Conservation (phyloP, 2,113 vertebrate species). For the Pygoscelis adeliae region DNA sequence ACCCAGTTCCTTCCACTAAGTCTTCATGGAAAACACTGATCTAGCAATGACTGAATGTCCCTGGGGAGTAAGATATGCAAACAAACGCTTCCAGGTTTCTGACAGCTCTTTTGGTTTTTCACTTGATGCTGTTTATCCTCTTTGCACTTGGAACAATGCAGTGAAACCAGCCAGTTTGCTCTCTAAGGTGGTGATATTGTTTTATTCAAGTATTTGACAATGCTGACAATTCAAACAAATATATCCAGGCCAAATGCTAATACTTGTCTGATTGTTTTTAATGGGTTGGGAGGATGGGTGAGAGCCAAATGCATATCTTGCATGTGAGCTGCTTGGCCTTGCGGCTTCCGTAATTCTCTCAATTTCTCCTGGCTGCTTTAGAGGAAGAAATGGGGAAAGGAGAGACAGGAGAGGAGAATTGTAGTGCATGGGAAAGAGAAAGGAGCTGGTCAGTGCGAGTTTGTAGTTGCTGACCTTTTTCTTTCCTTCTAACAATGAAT, state of each 20-base stretch:
- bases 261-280: not conserved
- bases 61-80: not conserved
- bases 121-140: not conserved
- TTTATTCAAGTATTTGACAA: not conserved
- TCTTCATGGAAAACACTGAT: not conserved
- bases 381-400: not conserved
- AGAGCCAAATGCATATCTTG: not conserved
- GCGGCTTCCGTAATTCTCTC: not conserved
- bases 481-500: not conserved
- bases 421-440: not conserved
- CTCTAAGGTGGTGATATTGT: not conserved
- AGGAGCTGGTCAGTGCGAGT: not conserved
- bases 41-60: not conserved
- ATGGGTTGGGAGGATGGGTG: not conserved
- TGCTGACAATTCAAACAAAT: not conserved
- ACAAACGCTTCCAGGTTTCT: constrained; percentile 26
- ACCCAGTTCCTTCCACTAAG: constrained; percentile 43
- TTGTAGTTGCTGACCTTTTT: not conserved
- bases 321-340: not conserved
- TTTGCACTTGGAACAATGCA: not conserved
- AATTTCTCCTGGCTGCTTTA: not conserved
- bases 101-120: not conserved
- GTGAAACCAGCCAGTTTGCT: not conserved
- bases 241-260: not conserved
- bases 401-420: not conserved